Evolutionary conservation across 2,888 invertebrate species (phyloP).

Genomic region (Mythimna lalbum): DNA sequence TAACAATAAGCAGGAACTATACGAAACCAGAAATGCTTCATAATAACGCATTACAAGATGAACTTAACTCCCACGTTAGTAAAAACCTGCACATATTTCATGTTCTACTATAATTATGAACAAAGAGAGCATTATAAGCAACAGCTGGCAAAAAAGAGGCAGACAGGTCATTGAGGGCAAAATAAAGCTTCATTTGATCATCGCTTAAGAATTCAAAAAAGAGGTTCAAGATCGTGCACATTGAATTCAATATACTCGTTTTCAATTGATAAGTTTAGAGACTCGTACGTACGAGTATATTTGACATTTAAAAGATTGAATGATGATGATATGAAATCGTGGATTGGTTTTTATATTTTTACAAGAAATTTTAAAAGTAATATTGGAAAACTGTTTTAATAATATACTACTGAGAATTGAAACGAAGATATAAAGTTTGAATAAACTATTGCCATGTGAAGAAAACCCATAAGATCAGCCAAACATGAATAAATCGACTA

Average conservation of each 20-base stretch:
- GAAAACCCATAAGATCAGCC: slow-evolving; percentile 1
- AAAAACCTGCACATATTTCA: slow-evolving; percentile 60
- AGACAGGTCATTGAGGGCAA: slow-evolving; percentile 49
- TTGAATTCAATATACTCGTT: slow-evolving; percentile 3
- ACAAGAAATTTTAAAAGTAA: neutral
- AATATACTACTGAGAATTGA: neutral
- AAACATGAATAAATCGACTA: slow-evolving; percentile 6
- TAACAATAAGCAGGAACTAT: slow-evolving; percentile 64
- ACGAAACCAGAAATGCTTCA: slow-evolving; percentile 62
- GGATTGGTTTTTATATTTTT: neutral
- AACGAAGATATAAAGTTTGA: neutral
- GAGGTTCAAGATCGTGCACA: slow-evolving; percentile 18
- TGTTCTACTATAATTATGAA: slow-evolving; percentile 53
- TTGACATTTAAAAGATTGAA: neutral
- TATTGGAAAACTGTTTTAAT: neutral
- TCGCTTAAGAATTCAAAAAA: slow-evolving; percentile 47
- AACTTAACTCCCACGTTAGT: slow-evolving; percentile 63
- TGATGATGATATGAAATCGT: too few relatives aligned
- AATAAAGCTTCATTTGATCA: slow-evolving; percentile 49
- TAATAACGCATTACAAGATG: slow-evolving; percentile 58
- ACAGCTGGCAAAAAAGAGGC: slow-evolving; percentile 49
- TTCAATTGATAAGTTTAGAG: slow-evolving; percentile 1
- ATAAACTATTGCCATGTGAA: neutral
- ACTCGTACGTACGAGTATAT: neutral
- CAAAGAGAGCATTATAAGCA: slow-evolving; percentile 59